Conservation (phyloP, 2,797 vertebrate species). For the Garrulus glandarius region DNA sequence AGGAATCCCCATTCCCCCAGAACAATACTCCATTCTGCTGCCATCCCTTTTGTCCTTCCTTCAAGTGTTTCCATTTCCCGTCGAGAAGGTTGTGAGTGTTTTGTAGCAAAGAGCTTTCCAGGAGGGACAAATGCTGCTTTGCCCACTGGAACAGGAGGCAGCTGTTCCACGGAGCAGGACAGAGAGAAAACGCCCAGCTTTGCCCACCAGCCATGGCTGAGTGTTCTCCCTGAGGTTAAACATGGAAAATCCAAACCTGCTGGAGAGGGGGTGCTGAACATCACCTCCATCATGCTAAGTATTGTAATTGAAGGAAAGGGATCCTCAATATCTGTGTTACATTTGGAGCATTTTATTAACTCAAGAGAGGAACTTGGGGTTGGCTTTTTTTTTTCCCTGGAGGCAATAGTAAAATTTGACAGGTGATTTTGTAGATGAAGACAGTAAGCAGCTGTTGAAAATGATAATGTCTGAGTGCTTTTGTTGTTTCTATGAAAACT, state of each 20-base stretch:
- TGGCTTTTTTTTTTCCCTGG: neutral
- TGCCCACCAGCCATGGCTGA: neutral
- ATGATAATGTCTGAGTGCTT: conserved; percentile 62
- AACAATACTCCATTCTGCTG: rapidly evolving
- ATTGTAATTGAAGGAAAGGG: neutral
- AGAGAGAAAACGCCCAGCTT: neutral
- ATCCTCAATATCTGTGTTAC: neutral
- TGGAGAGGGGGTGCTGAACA: neutral
- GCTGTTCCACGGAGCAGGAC: neutral
- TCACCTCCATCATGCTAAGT: neutral
- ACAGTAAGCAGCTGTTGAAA: conserved; percentile 71
- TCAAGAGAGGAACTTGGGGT: neutral
- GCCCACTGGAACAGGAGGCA: neutral
- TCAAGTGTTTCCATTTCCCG: neutral
- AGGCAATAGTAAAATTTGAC: conserved; percentile 44
- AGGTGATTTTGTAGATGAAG: conserved; percentile 68
- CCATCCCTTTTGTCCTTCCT: neutral
- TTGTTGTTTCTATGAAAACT: conserved; percentile 67
- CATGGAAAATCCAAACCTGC: neutral
- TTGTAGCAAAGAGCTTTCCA: neutral
- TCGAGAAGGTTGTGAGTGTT: neutral
- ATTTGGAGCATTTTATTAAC: conserved; percentile 3
- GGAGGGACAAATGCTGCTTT: neutral
- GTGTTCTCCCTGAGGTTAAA: neutral
- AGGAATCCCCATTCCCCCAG: neutral